phyloP scores from a whole-genome alignment of 2,797 vertebrate species.

The Esox masquinongy region DNA sequence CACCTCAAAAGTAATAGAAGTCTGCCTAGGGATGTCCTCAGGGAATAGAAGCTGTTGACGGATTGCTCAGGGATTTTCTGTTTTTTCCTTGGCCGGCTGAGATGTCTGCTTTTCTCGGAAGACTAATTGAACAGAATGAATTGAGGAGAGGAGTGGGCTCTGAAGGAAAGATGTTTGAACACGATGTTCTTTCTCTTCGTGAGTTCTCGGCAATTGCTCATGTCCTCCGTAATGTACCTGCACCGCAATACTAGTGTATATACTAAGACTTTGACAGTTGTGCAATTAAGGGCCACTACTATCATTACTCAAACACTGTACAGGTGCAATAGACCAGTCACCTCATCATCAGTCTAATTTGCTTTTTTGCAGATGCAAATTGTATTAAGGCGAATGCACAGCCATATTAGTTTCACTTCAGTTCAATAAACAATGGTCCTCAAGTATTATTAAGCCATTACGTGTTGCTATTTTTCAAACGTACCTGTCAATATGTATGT shows the following conservation, averaged over 20 bases:
- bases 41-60: not conserved
- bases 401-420: no score
- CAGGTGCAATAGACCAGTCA: not conserved
- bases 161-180: not conserved
- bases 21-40: not conserved
- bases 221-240: not conserved
- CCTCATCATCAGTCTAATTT: not conserved
- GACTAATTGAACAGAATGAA: not conserved
- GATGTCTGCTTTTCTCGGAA: not conserved
- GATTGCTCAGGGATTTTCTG: not conserved
- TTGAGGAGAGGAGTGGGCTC: not conserved
- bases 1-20: not conserved
- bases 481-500: no score
- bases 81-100: not conserved
- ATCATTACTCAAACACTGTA: not conserved
- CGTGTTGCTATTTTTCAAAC: no score
- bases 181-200: constrained; percentile 2
- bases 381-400: not conserved
- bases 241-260: not conserved
- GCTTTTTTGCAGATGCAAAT: not conserved
- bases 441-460: no score
- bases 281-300: not conserved
- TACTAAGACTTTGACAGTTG: not conserved
- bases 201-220: not conserved
- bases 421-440: no score